Evolutionary conservation across 2,888 invertebrate genomes (phyloP).

Genomic region (Matsumyia berberina): DNA sequence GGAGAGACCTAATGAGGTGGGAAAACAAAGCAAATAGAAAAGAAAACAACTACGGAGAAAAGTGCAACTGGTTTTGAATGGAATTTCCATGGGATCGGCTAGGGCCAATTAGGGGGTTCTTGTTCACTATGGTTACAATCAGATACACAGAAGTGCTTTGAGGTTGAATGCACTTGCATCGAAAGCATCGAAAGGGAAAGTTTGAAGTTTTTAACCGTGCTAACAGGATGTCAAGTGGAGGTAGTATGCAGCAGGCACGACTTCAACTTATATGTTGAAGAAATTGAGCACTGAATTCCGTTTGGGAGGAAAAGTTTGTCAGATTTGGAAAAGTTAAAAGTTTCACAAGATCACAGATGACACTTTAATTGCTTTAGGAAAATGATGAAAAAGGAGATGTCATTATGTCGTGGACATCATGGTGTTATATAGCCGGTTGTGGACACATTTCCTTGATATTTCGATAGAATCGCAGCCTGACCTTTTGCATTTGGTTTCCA

Average conservation of each 20-base stretch:
- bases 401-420: too few relatives aligned
- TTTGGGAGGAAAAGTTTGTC: too few relatives aligned
- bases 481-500: too few relatives aligned
- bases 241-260: conserved; percentile 1
- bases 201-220: conserved; percentile 3
- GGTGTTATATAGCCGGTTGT: too few relatives aligned
- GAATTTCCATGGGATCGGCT: conserved; percentile 1
- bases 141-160: conserved; percentile 25
- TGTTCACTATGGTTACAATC: conserved; percentile 18
- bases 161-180: conserved; percentile 61
- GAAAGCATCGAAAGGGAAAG: conserved; percentile 70
- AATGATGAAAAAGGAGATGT: too few relatives aligned
- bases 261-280: not conserved
- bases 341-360: too few relatives aligned
- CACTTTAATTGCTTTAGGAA: too few relatives aligned
- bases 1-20: conserved; percentile 61
- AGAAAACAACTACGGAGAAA: conserved; percentile 49
- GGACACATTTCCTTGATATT: too few relatives aligned
- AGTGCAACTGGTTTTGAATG: conserved; percentile 45
- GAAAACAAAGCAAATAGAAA: conserved; percentile 66
- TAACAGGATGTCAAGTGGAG: conserved; percentile 47
- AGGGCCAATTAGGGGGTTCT: conserved; percentile 41
- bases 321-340: too few relatives aligned
- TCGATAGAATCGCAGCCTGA: too few relatives aligned
- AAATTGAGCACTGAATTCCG: not conserved